Evolutionary conservation across 1,140 invertebrate genomes (phyloP).

Genomic region (Drosophila baimaii): DNA sequence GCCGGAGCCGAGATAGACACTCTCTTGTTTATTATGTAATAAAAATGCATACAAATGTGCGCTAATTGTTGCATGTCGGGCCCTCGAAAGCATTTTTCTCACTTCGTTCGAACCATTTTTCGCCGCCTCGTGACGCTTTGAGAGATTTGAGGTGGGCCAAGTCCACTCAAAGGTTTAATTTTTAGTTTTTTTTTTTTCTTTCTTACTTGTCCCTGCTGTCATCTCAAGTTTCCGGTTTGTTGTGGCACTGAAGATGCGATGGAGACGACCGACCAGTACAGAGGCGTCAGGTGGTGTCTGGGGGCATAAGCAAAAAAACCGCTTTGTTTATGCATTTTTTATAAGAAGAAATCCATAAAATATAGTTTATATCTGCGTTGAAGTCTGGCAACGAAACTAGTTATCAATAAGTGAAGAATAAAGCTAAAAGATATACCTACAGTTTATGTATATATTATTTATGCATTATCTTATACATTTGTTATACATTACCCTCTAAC

Average conservation of each 20-base stretch:
- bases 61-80: conserved; percentile 59
- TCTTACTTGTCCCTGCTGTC: conserved; percentile 24
- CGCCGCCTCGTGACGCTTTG: conserved; percentile 28
- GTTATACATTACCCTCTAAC: no score
- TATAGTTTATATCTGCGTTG: not conserved
- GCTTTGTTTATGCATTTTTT: not conserved
- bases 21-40: conserved; percentile 64
- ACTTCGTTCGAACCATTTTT: conserved; percentile 32
- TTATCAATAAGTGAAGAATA: not conserved
- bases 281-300: conserved; percentile 19
- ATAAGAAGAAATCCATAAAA: not conserved
- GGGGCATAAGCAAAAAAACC: no score
- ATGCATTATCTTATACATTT: no score
- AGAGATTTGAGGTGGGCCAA: conserved; percentile 43
- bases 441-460: no score
- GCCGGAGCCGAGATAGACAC: conserved; percentile 1
- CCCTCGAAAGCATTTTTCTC: conserved; percentile 31
- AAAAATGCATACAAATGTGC: conserved; percentile 61
- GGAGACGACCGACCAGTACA: conserved; percentile 21
- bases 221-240: conserved; percentile 46
- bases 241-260: conserved; percentile 20
- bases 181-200: not conserved
- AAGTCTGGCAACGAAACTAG: not conserved
- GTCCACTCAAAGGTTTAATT: conserved; percentile 37
- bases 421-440: no score